A percentile compares a stretch with the other conserved stretches of the same genome.
phyloP scores from a whole-genome alignment of 37 sponge, comb jelly and placozoan species.

The Eunapius fragilis region DNA sequence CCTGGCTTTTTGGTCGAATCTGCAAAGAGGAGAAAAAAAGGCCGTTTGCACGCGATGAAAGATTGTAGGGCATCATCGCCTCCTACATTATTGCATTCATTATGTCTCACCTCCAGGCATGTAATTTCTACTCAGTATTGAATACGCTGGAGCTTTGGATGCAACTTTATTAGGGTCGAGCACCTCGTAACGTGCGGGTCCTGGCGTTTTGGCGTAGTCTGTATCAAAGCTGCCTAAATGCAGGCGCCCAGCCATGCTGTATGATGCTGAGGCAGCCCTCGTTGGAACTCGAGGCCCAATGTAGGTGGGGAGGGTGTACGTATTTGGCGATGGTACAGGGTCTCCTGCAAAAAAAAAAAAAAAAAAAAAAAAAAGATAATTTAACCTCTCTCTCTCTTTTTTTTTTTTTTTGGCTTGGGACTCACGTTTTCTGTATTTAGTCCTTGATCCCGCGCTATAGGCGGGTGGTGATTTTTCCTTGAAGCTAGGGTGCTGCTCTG shows the following conservation, averaged over 20 bases:
- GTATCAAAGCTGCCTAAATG: slow-evolving; percentile 89
- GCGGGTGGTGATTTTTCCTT: slow-evolving; percentile 83
- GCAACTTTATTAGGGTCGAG: slow-evolving; percentile 46
- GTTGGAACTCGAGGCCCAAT: slow-evolving; percentile 79
- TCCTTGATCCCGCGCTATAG: slow-evolving; percentile 89
- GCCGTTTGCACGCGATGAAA: background rate
- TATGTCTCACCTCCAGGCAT: slow-evolving; percentile 90
- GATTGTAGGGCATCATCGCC: no score
- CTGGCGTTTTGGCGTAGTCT: slow-evolving; percentile 91
- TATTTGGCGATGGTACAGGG: slow-evolving; percentile 87
- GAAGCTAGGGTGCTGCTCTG: slow-evolving; percentile 72
- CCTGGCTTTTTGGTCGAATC: slow-evolving; percentile 92
- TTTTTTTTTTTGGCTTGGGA: no score
- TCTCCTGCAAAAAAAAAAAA: no score
- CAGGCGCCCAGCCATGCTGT: slow-evolving; percentile 77
- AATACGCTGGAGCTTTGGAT: slow-evolving; percentile 76
- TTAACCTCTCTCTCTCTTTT: no score
- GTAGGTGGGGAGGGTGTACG: slow-evolving; percentile 90
- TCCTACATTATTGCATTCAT: no score
- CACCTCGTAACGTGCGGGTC: slow-evolving; percentile 73
- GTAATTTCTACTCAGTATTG: slow-evolving; percentile 73
- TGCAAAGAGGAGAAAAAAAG: slow-evolving; percentile 25
- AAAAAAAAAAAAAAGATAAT: no score
- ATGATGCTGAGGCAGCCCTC: slow-evolving; percentile 82
- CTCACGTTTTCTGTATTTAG: slow-evolving; percentile 87